Evolutionary conservation across 2,888 invertebrate genomes (phyloP), one percentile per base, ranked within the genome.

Genomic region (Urechis unicinctus): DNA sequence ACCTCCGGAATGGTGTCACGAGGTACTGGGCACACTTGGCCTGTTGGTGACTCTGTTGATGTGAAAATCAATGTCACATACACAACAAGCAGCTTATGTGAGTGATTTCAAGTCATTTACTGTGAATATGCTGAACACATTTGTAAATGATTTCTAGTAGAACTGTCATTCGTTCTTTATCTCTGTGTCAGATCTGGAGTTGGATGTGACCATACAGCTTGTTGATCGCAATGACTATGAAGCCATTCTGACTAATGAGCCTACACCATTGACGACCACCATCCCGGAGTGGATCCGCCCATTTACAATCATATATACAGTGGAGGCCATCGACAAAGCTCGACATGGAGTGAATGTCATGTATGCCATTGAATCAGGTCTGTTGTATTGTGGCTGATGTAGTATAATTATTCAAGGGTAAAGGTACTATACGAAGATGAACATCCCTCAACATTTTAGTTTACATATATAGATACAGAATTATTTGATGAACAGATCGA

Each of bases 231-330:
- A 24, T 26, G 42, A 25, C 5, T 24, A 48, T 41, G 54, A 52
- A 5, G 46, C 51, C 2, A 42, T 63, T 5, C 60, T 63, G 50
- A 52, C 43, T 44, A 60, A 62, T 48, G 9, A 26, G 30, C 63
- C 63, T 24, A 31, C 26, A 17, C 58, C 60, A 3, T 44, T 63
- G 53, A 30, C 51, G 48, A 50, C 56, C n/a, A 56, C 51, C 9
- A 52, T 58, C 24, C 61, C 61, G 2, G 42, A 48, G 9, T 63
- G 63, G 63, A 58, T 60, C 29, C 46, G 63, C 4, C 63, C 63
- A 1, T 52, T 52, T 45, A 63, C 60, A 25, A 36, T 47, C 22
- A 44, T 63, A n/a, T 53, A 55, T 50, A 49, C 43, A 13, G 48
- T 60, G 22, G 28, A 53, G 30, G 50, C 61, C 6, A 47, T 52